Conservation (phyloP, 2,113 vertebrate species). For the Psephotus haematonotus region DNA sequence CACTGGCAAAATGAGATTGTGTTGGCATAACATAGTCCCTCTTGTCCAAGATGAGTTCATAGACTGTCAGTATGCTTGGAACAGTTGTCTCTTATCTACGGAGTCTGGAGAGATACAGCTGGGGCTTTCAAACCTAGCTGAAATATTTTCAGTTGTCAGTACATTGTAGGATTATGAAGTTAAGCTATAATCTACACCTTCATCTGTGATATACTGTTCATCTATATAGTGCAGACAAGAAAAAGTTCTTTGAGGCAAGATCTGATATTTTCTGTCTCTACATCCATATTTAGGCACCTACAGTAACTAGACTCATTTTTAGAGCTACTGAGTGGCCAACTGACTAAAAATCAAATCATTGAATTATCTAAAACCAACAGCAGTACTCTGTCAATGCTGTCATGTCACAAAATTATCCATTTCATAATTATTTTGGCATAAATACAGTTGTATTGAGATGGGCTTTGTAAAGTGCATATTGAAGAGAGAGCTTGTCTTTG, state of each 20-base stretch:
- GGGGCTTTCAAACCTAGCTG: not conserved
- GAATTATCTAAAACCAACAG: not conserved
- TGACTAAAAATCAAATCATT: not conserved
- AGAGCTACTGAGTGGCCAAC: not conserved
- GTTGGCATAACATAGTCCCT: accelerated
- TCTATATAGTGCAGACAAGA: not conserved
- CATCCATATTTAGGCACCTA: not conserved
- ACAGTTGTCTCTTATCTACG: not conserved
- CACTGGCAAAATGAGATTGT: not conserved
- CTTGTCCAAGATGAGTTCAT: not conserved
- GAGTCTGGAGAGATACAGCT: not conserved
- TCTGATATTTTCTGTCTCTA: not conserved
- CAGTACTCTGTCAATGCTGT: not conserved
- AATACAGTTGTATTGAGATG: not conserved
- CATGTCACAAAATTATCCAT: not conserved
- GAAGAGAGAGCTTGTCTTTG: not conserved
- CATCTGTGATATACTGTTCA: not conserved
- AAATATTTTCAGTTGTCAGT: not conserved
- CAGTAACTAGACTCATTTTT: not conserved
- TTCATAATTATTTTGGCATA: not conserved
- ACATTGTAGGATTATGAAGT: not conserved
- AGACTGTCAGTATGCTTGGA: not conserved
- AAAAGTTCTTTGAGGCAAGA: not conserved
- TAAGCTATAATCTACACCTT: not conserved
- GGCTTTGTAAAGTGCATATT: not conserved